These are phyloP conservation scores for Contarinia nasturtii DNA, from an alignment of 1,140 invertebrate species.

Conservation along the genomic window DNA sequence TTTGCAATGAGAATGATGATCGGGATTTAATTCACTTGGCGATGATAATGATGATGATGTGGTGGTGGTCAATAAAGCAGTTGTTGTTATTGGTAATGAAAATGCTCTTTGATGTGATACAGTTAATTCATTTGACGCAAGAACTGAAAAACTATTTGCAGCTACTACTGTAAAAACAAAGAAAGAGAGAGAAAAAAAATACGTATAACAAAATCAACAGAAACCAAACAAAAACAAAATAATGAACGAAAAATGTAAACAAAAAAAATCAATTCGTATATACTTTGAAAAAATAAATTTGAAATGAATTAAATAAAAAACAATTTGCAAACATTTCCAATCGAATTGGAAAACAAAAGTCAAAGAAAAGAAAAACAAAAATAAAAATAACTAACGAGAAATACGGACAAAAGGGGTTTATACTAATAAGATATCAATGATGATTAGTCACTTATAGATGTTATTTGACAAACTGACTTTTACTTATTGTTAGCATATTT, in stretches of 20 bases:
- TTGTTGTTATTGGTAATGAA: conserved; percentile 3
- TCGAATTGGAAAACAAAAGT: too few relatives aligned
- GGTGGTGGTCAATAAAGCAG: background rate
- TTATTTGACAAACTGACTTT: too few relatives aligned
- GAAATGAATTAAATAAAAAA: too few relatives aligned
- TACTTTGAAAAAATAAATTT: too few relatives aligned
- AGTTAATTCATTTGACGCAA: background rate
- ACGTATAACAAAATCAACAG: background rate
- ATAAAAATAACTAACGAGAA: too few relatives aligned
- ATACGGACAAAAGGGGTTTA: too few relatives aligned
- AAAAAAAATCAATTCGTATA: too few relatives aligned
- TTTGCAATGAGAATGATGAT: background rate
- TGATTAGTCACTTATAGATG: too few relatives aligned
- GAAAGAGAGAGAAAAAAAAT: background rate
- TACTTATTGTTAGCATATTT: too few relatives aligned
- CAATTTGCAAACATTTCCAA: too few relatives aligned
- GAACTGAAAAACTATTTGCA: background rate
- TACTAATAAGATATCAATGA: too few relatives aligned
- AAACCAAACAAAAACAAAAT: background rate
- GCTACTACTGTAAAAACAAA: background rate
- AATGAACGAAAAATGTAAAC: background rate
- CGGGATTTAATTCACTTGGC: background rate
- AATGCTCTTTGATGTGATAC: conserved; percentile 4
- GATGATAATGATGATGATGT: background rate
- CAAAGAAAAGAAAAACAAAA: too few relatives aligned